Percentiles rank a stretch among this genome's conserved stretches.
phyloP scores from a whole-genome alignment of 2,113 vertebrate genomes.

The Psilopsiagon aurifrons region DNA sequence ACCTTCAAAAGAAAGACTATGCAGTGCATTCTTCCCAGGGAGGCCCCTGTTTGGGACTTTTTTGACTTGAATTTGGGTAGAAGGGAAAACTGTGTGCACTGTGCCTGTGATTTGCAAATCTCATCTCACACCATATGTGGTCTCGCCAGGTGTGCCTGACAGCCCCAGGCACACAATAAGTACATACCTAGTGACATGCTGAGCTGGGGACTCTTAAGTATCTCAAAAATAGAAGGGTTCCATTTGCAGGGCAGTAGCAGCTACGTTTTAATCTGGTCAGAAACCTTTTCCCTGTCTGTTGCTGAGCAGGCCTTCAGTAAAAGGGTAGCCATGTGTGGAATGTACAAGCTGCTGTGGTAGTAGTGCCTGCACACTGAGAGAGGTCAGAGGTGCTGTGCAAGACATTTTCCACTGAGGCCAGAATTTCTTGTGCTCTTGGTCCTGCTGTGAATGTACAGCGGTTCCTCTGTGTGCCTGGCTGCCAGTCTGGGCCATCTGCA shows the following conservation, averaged over 20 bases:
- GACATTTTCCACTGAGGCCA: neutral
- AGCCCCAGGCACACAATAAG: accelerated
- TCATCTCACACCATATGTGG: neutral
- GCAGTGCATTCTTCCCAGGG: neutral
- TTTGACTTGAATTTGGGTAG: neutral
- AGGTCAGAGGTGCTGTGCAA: neutral
- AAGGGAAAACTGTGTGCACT: neutral
- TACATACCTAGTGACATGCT: neutral
- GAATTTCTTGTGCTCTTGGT: accelerated
- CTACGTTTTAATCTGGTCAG: neutral
- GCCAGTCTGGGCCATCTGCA: accelerated
- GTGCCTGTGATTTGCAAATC: neutral
- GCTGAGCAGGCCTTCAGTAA: neutral
- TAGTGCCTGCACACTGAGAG: neutral
- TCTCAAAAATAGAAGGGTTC: neutral
- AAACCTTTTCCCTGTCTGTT: neutral
- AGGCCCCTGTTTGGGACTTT: neutral
- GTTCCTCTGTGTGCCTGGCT: neutral
- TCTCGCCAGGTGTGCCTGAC: neutral
- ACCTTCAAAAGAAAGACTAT: neutral
- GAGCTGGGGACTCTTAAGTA: neutral
- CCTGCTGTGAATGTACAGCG: neutral
- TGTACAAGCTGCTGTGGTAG: neutral
- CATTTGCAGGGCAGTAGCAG: neutral
- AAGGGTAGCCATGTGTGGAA: neutral